Conservation (phyloP, 2,797 vertebrate genomes). For the Petrocephalus schoutedeni region DNA sequence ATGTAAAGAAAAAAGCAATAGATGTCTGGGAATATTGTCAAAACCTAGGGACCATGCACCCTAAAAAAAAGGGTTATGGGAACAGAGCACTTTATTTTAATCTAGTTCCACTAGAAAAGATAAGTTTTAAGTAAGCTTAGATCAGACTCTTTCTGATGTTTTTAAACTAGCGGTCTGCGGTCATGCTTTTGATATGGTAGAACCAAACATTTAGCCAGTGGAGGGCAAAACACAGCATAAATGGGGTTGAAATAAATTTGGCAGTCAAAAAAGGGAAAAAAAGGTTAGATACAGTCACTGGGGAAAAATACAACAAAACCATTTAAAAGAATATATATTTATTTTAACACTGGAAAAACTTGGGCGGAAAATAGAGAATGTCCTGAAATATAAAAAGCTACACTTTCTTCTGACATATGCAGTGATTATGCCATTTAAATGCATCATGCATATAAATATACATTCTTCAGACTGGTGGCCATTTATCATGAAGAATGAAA, state of each 20-base stretch:
- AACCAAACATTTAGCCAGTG: neutral
- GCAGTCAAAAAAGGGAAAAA: constrained; percentile 8
- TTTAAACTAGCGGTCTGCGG: neutral
- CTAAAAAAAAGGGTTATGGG: neutral
- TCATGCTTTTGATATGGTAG: neutral
- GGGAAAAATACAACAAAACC: neutral
- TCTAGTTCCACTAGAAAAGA: constrained; percentile 20
- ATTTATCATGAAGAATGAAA: neutral
- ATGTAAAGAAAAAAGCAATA: constrained; percentile 28
- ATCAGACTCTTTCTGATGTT: constrained; percentile 12
- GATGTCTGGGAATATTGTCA: constrained; percentile 25
- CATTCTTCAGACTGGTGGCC: neutral
- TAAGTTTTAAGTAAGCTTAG: constrained; percentile 24
- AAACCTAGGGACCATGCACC: constrained; percentile 30
- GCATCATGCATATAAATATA: neutral
- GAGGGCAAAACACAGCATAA: neutral
- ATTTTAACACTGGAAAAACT: neutral
- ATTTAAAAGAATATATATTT: neutral
- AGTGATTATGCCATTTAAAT: neutral
- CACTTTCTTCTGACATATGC: neutral
- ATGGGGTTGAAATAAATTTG: constrained; percentile 13
- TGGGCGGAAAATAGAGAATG: neutral
- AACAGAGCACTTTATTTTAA: constrained; percentile 14
- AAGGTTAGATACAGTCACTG: neutral
- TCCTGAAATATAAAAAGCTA: neutral